phyloP scores from a whole-genome alignment of 2,888 invertebrate species.

The Cloeon dipterum region DNA sequence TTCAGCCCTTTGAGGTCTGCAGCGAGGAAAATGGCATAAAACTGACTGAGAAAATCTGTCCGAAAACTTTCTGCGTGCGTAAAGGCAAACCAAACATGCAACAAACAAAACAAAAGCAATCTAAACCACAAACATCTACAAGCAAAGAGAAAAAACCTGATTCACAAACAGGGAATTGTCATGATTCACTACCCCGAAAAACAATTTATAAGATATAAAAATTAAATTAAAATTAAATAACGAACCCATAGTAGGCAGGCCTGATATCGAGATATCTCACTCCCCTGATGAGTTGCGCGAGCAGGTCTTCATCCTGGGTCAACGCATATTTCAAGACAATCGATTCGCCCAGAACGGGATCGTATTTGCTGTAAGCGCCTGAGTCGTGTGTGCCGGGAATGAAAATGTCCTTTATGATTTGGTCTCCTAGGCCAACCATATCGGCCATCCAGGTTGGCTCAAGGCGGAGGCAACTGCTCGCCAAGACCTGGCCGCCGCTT shows the following conservation, averaged over 20 bases:
- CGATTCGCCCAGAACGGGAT: background rate
- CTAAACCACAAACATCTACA: too few relatives aligned
- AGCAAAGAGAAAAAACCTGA: too few relatives aligned
- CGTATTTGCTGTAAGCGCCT: conserved; percentile 25
- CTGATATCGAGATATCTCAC: conserved; percentile 34
- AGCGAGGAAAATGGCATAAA: too few relatives aligned
- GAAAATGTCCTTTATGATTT: conserved; percentile 28
- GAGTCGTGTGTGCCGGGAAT: conserved; percentile 51
- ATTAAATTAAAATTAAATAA: too few relatives aligned
- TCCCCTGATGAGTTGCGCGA: conserved; percentile 32
- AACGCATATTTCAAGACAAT: conserved; percentile 22
- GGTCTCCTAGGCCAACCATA: conserved; percentile 18
- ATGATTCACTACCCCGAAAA: too few relatives aligned
- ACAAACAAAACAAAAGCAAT: too few relatives aligned
- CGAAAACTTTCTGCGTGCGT: too few relatives aligned
- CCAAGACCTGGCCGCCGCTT: conserved; percentile 11
- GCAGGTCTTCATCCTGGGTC: conserved; percentile 30
- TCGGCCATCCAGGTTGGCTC: conserved; percentile 34
- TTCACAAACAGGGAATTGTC: too few relatives aligned
- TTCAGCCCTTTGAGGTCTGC: too few relatives aligned
- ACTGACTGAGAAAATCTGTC: too few relatives aligned
- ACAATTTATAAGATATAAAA: too few relatives aligned
- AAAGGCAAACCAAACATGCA: too few relatives aligned
- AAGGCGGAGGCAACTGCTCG: conserved; percentile 23
- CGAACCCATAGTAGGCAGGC: conserved; percentile 22